Conservation (phyloP, 2,113 vertebrate genomes). For the Paraplagusia blochii region DNA sequence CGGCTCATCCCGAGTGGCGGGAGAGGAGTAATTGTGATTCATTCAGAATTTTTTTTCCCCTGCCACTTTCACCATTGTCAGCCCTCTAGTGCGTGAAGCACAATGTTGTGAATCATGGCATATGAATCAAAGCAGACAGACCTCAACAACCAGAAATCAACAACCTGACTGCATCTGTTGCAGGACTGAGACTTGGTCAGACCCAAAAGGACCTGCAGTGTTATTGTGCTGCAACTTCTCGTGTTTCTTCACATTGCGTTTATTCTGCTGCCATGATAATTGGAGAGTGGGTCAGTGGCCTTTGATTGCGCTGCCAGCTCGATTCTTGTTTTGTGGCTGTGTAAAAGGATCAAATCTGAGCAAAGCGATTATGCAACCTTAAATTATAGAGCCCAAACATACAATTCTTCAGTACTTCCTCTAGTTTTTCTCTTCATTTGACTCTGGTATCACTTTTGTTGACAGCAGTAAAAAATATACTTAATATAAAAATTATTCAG, state of each 20-base stretch:
- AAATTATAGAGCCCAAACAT: constrained; percentile 17
- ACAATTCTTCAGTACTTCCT: constrained; percentile 26
- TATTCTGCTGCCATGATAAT: constrained; percentile 28
- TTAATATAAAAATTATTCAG: no score
- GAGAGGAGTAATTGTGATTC: constrained; percentile 46
- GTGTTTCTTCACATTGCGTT: constrained; percentile 23
- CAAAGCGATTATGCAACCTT: background rate
- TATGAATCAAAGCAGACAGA: constrained; percentile 39
- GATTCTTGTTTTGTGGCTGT: constrained; percentile 31
- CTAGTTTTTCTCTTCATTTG: background rate
- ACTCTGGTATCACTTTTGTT: constrained; percentile 3
- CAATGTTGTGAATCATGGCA: constrained; percentile 33
- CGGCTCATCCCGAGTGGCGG: constrained; percentile 45
- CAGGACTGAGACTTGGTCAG: constrained; percentile 40
- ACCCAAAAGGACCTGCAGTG: constrained; percentile 30
- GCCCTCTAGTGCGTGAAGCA: constrained; percentile 41
- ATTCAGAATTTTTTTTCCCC: constrained; percentile 37
- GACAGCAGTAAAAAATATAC: background rate
- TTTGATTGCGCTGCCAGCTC: constrained; percentile 44
- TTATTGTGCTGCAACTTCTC: constrained; percentile 3
- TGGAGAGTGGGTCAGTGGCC: constrained; percentile 24
- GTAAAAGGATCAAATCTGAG: constrained; percentile 28
- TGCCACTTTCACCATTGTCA: constrained; percentile 31
- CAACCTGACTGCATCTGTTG: constrained; percentile 31
- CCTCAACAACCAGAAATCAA: constrained; percentile 36